Evolutionary conservation across 2,113 vertebrate species (phyloP).

Genomic region (Vulpes ferrilata): DNA sequence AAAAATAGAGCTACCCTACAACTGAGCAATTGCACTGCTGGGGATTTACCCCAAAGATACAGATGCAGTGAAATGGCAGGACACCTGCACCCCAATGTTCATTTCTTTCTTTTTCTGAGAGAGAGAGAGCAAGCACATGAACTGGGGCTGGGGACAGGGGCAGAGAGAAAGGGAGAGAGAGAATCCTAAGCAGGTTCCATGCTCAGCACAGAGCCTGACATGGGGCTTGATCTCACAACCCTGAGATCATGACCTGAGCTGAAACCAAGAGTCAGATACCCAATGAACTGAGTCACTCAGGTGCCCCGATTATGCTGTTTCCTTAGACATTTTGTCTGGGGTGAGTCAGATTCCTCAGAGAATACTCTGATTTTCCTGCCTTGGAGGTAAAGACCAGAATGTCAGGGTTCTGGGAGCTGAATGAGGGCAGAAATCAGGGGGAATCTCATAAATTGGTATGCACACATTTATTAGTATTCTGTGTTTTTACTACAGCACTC

Average conservation of each 20-base stretch:
- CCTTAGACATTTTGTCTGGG: neutral
- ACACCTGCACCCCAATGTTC: no score
- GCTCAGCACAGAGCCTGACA: neutral
- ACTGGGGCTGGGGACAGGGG: neutral
- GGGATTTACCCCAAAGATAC: no score
- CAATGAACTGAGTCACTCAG: neutral
- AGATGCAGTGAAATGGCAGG: no score
- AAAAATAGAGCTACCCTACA: no score
- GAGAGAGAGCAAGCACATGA: neutral
- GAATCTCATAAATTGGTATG: neutral
- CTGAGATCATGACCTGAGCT: neutral
- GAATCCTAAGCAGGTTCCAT: neutral
- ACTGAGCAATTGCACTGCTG: no score
- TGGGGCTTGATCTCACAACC: neutral
- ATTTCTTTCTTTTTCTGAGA: neutral
- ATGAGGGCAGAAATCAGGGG: neutral
- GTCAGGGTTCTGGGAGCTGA: neutral
- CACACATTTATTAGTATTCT: neutral
- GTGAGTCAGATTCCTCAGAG: neutral
- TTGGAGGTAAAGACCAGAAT: neutral
- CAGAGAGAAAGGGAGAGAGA: neutral
- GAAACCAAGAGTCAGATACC: neutral
- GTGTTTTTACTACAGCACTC: neutral
- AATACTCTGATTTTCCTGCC: neutral
- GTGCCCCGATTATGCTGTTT: neutral